phyloP scores from a whole-genome alignment of 2,113 vertebrate species.

The Tinamus guttatus region DNA sequence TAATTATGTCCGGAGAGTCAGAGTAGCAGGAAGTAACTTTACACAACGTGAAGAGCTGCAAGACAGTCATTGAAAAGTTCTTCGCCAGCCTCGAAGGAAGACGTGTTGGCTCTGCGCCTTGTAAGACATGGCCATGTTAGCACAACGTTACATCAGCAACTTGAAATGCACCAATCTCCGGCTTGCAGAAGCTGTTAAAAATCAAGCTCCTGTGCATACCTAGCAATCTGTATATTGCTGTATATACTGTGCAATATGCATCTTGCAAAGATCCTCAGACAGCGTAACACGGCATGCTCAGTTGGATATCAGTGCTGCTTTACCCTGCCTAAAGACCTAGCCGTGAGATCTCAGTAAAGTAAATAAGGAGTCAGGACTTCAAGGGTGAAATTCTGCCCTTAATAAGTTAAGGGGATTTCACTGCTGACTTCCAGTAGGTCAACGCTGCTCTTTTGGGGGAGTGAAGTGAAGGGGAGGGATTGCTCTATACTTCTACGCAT shows the following conservation, averaged over 20 bases:
- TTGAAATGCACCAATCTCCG: not conserved
- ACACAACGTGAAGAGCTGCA: constrained; percentile 1
- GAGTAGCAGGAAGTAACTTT: constrained; percentile 59
- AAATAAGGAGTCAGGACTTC: not conserved
- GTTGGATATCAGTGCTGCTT: not conserved
- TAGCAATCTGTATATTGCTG: not conserved
- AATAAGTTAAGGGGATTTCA: not conserved
- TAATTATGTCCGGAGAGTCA: constrained; percentile 52
- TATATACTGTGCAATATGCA: not conserved
- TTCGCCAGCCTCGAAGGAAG: constrained; percentile 16
- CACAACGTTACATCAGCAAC: not conserved
- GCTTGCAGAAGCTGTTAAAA: not conserved
- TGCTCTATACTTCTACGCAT: rapidly evolving
- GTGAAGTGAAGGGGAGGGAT: not conserved
- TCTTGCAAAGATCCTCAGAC: not conserved
- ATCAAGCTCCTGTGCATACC: not conserved
- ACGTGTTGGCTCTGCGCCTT: not conserved
- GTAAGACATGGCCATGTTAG: not conserved
- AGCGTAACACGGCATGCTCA: rapidly evolving
- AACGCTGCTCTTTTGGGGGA: not conserved
- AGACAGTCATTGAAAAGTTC: not conserved
- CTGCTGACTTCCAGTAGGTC: not conserved
- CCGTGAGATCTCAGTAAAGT: not conserved
- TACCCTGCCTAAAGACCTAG: not conserved
- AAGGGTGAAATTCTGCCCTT: not conserved